Conservation (phyloP, 1,140 invertebrate genomes). For the Cotesia typhae region DNA sequence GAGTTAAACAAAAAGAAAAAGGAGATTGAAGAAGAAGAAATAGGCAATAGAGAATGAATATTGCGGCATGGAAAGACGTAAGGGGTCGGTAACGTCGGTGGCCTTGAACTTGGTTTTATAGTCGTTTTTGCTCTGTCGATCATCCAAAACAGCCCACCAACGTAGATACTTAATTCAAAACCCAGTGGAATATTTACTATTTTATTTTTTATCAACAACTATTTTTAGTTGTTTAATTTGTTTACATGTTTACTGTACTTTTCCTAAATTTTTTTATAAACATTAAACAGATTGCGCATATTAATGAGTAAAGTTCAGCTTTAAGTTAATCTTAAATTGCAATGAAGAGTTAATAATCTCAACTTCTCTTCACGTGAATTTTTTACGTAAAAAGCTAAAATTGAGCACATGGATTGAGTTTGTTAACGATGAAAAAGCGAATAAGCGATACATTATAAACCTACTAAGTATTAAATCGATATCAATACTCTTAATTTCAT, state of each 20-base stretch:
- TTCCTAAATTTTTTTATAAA: too few relatives aligned
- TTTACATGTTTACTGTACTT: too few relatives aligned
- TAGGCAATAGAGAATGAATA: background rate
- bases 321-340: too few relatives aligned
- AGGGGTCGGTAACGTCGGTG: slow-evolving; percentile 4
- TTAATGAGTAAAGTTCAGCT: too few relatives aligned
- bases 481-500: slow-evolving; percentile 18
- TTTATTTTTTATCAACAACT: background rate
- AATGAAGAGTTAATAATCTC: too few relatives aligned
- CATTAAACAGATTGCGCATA: too few relatives aligned
- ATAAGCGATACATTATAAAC: background rate
- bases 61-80: background rate
- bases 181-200: background rate
- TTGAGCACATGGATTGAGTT: background rate
- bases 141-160: slow-evolving; percentile 18
- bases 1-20: background rate
- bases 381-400: too few relatives aligned
- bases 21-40: background rate
- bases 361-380: too few relatives aligned
- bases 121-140: slow-evolving; percentile 18
- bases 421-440: background rate
- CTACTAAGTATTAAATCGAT: slow-evolving; percentile 12
- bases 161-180: slow-evolving; percentile 15
- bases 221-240: background rate
- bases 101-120: slow-evolving; percentile 29